A percentile compares a stretch with the other conserved stretches of the same genome.
Evolutionary conservation across 2,888 invertebrate genomes (phyloP).

Genomic region (Petrolisthes cinctipes): DNA sequence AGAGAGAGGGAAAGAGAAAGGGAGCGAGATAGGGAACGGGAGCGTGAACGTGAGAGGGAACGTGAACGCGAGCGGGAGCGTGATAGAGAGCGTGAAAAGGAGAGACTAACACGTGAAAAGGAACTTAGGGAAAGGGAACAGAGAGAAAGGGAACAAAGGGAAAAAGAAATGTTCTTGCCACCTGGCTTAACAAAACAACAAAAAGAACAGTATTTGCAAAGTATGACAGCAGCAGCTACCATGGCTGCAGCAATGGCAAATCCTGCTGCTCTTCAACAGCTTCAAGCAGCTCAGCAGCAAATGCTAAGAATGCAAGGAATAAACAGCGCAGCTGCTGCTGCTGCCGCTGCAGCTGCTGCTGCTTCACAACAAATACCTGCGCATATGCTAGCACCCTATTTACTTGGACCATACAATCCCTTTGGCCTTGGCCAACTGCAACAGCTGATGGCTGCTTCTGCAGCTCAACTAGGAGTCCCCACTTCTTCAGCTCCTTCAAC

Average conservation of each 20-base stretch:
- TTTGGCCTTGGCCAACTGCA: constrained; percentile 62
- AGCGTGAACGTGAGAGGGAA: constrained; percentile 60
- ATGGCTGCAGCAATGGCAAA: constrained; percentile 65
- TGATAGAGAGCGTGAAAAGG: constrained; percentile 63
- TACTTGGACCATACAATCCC: constrained; percentile 64
- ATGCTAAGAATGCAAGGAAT: constrained; percentile 64
- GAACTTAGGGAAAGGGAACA: constrained; percentile 59
- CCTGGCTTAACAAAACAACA: constrained; percentile 65
- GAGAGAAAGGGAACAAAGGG: constrained; percentile 58
- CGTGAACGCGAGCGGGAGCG: constrained; percentile 61
- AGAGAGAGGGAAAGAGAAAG: constrained; percentile 62
- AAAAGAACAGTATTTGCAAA: constrained; percentile 65
- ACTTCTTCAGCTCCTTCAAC: constrained; percentile 59
- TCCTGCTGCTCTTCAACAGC: constrained; percentile 64
- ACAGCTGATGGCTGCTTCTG: constrained; percentile 61
- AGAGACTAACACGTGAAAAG: constrained; percentile 58
- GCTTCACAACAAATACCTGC: constrained; percentile 62
- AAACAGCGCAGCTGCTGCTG: constrained; percentile 45
- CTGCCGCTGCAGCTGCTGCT: constrained; percentile 62
- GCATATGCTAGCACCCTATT: constrained; percentile 61
- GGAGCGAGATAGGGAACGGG: constrained; percentile 59
- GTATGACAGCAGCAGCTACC: constrained; percentile 65
- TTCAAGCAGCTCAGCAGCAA: constrained; percentile 65
- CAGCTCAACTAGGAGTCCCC: constrained; percentile 67
- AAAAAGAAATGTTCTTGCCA: constrained; percentile 65